Base-by-base conservation (phyloP, 2,113 vertebrate genomes). In the Aptenodytes patagonicus region DNA sequence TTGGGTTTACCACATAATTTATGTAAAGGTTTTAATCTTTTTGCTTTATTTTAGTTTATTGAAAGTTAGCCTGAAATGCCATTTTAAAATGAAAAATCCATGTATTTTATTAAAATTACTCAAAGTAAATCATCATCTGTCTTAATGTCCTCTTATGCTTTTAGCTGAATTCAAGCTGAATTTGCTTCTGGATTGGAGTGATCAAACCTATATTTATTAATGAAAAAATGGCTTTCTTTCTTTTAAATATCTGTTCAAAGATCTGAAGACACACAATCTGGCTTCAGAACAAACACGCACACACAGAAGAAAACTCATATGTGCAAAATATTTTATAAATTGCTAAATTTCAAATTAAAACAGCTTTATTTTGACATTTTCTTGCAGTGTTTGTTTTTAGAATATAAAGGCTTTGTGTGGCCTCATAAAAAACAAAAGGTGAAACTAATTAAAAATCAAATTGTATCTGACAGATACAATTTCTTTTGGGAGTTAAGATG, bases 301-400 rank as follows among this genome's bases (percentile, higher is more conserved):
- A 87, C 13, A 13, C 2, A 36, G 20, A 84, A 6, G 8, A 69
- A 86, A 77, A 58, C 10, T 93, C 52, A 16, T 34, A 70, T 31
- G 26, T 44, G 17, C 34, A 90, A 77, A 73, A 62, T 72, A 34
- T 70, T 92, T 77, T 36, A 46, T 80, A 57, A 95, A 70, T 73
- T 77, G 31, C 9, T 83, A 73, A 47, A 61, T 89, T 90, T 83
- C 44, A 82, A 52, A 70, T 38, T 31, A 58, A 95, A 90, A 15
- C 69, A 85, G 73, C 38, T 96, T 96, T 95, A 87, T 95, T 97
- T 91, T 94, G 87, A 79, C 73, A 54, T 80, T 79, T 82, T 24
- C 42, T 71, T 71, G 10, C 4, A 84, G 60, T 52, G 5, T 60
- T 71, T 85, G 21, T 54, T 91, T 88, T 91, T 49, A 14, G 12